Conservation (phyloP, 2,888 invertebrate genomes). For the Ametastegia equiseti region DNA sequence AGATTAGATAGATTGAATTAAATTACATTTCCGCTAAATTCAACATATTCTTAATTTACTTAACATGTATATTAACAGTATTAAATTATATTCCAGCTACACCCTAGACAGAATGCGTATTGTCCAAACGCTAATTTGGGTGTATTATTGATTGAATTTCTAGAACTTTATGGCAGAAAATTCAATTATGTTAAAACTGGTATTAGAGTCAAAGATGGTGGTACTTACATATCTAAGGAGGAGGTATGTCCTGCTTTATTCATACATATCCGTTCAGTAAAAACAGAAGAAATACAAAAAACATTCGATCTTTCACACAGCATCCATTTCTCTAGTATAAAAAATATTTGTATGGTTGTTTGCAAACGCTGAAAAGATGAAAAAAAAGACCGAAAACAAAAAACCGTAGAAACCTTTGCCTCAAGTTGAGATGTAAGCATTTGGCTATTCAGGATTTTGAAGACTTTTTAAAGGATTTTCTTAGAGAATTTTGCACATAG, state of each 20-base stretch:
- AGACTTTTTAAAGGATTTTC: background rate
- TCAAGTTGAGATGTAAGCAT: background rate
- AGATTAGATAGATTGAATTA: too few species aligned
- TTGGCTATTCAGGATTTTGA: background rate
- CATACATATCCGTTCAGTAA: slow-evolving; percentile 9
- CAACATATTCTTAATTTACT: background rate
- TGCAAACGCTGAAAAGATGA: background rate
- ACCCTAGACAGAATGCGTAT: slow-evolving; percentile 88
- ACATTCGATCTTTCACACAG: background rate
- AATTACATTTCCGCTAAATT: too few species aligned
- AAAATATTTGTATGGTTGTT: slow-evolving; percentile 8
- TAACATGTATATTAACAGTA: background rate
- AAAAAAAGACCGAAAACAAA: background rate
- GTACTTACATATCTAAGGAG: slow-evolving; percentile 95
- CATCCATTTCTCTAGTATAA: slow-evolving; percentile 13
- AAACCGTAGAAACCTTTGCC: background rate
- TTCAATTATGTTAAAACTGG: slow-evolving; percentile 97
- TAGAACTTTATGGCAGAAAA: slow-evolving; percentile 97
- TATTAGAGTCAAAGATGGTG: slow-evolving; percentile 95
- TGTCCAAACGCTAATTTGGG: slow-evolving; percentile 87
- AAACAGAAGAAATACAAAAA: too few species aligned
- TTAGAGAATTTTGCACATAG: background rate
- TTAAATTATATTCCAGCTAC: slow-evolving; percentile 81
- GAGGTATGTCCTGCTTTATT: slow-evolving; percentile 77
- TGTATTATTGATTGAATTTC: slow-evolving; percentile 96